Percentiles rank a stretch among this genome's conserved stretches.
These are phyloP conservation scores for Clytia hemisphaerica DNA, from an alignment of 30 jellyfish, hydroid and myxozoan species.

Conservation along the genomic window DNA sequence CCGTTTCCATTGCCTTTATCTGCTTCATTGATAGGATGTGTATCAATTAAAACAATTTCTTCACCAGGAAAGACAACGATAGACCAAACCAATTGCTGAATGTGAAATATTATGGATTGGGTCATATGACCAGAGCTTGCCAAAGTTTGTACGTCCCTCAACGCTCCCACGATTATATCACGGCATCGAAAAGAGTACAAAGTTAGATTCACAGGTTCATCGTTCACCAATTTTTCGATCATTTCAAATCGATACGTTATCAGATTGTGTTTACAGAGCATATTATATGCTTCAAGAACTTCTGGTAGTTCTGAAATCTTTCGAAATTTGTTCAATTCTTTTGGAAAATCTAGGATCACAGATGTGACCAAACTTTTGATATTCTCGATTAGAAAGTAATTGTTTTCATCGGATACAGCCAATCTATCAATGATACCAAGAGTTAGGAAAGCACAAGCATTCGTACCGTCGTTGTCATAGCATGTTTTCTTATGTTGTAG, in stretches of 20 bases:
- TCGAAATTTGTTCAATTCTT: slow-evolving; percentile 21
- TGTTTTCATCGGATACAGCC: background rate
- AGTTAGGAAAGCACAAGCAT: slow-evolving; percentile 33
- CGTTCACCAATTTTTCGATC: background rate
- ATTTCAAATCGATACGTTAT: background rate
- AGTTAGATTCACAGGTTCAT: slow-evolving; percentile 3
- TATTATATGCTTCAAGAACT: background rate
- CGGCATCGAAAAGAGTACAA: no score
- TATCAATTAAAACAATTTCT: background rate
- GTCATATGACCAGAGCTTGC: no score
- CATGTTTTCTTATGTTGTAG: no score
- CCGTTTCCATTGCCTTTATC: slow-evolving; percentile 16
- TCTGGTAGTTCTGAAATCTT: background rate
- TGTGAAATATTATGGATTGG: no score
- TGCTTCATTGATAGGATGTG: background rate
- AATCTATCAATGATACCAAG: slow-evolving; percentile 24
- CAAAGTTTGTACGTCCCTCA: no score
- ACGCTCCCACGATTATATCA: no score
- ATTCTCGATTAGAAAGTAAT: background rate
- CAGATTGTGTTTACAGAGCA: background rate
- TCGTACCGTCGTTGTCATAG: slow-evolving; percentile 39
- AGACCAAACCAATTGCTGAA: background rate
- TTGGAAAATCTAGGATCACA: slow-evolving; percentile 15
- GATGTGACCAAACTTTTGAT: slow-evolving; percentile 1
- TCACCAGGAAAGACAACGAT: background rate